Conservation (phyloP, 2,113 vertebrate genomes). For the Tychaedon coryphoeus region DNA sequence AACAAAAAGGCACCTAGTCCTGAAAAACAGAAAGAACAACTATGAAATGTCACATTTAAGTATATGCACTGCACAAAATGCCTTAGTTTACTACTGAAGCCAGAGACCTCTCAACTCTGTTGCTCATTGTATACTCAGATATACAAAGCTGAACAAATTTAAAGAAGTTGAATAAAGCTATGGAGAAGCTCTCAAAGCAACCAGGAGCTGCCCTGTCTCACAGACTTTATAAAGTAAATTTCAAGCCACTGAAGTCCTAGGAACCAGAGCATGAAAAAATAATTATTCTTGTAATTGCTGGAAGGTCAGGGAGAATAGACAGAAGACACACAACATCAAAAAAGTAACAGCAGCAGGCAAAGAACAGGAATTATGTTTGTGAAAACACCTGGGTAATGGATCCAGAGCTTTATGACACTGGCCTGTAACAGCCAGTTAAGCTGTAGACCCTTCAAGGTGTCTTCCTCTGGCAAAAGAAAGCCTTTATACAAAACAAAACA, state of each 20-base stretch:
- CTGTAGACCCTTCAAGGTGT: neutral
- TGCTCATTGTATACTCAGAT: fast-evolving
- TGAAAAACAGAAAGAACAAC: neutral
- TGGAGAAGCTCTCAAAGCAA: neutral
- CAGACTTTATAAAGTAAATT: neutral
- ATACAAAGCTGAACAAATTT: neutral
- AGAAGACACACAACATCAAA: neutral
- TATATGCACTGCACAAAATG: neutral
- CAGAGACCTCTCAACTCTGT: neutral
- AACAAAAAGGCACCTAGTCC: neutral
- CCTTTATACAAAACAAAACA: neutral
- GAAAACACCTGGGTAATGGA: neutral
- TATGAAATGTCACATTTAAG: neutral
- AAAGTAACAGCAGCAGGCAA: neutral
- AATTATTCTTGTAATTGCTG: neutral
- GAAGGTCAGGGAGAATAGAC: neutral
- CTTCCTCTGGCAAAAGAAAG: neutral
- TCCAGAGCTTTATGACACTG: fast-evolving
- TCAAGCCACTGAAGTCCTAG: neutral
- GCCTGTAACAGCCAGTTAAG: neutral
- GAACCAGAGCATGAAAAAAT: neutral
- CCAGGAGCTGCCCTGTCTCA: neutral
- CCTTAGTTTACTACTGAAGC: neutral
- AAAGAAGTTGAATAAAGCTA: neutral
- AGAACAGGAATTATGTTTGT: neutral